These are phyloP conservation scores for Hypena proboscidalis DNA, from an alignment of 2,888 invertebrate species.

Conservation along the genomic window DNA sequence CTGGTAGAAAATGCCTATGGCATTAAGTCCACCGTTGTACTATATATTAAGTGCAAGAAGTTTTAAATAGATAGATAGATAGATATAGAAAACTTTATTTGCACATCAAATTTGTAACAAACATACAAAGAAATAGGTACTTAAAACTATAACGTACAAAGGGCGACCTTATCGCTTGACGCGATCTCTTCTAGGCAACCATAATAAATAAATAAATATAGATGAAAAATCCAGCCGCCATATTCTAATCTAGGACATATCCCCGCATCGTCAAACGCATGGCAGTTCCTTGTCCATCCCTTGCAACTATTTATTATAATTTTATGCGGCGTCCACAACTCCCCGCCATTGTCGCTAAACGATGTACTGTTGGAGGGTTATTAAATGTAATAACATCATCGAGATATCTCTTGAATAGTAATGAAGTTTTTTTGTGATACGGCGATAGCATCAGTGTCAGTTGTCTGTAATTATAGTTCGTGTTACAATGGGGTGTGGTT, in stretches of 20 bases:
- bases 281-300: slow-evolving; percentile 56
- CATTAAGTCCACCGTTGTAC: too few species aligned
- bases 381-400: slow-evolving; percentile 53
- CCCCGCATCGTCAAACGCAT: slow-evolving; percentile 16
- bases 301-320: slow-evolving; percentile 80
- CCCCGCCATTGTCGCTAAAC: slow-evolving; percentile 78
- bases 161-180: too few species aligned
- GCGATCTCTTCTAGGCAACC: too few species aligned
- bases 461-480: slow-evolving; percentile 69
- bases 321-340: slow-evolving; percentile 79
- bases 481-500: slow-evolving; percentile 38
- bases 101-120: too few species aligned
- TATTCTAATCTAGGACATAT: slow-evolving; percentile 5
- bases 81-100: too few species aligned
- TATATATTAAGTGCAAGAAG: too few species aligned
- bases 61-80: too few species aligned
- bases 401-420: slow-evolving; percentile 67
- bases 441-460: slow-evolving; percentile 76
- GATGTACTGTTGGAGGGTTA: slow-evolving; percentile 72
- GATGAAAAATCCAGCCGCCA: too few species aligned
- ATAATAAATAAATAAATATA: too few species aligned
- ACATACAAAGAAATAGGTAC: too few species aligned
- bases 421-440: slow-evolving; percentile 69
- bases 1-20: too few species aligned
- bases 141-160: too few species aligned